These are phyloP conservation scores for Dipodomys stephensi DNA, from an alignment of 2,113 vertebrate genomes.

Conservation along the genomic window DNA sequence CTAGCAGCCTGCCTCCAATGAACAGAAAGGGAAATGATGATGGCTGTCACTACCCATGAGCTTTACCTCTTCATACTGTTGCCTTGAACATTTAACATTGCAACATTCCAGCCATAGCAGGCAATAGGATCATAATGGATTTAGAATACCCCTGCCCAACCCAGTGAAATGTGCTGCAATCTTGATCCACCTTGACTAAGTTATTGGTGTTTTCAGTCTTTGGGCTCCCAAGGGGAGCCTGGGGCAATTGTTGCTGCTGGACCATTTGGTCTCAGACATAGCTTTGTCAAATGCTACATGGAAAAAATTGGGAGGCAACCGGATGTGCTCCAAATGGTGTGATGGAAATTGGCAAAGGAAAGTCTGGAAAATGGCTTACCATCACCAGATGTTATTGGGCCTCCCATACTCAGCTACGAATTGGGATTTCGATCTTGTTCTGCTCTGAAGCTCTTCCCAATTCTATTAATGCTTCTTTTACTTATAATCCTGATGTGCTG, in stretches of 20 bases:
- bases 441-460: not conserved
- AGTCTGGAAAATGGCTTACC: not conserved
- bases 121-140: not conserved
- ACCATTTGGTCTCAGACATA: not conserved
- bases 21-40: not conserved
- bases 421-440: not conserved
- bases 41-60: not conserved
- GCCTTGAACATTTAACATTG: not conserved
- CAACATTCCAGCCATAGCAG: not conserved
- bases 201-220: not conserved
- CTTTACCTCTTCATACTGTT: not conserved
- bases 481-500: not conserved
- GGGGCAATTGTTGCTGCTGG: not conserved
- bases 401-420: not conserved
- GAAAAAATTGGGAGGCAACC: not conserved
- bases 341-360: not conserved
- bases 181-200: not conserved
- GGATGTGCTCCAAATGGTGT: not conserved
- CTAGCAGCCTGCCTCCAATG: not conserved
- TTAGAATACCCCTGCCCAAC: not conserved
- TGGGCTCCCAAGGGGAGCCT: not conserved
- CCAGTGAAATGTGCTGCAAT: not conserved
- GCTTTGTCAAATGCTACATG: not conserved
- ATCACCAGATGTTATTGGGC: not conserved
- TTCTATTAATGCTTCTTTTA: constrained; percentile 25